Percentiles rank a stretch among this genome's conserved stretches.
Evolutionary conservation across 2,797 vertebrate species (phyloP).

Genomic region (Tadarida brasiliensis): DNA sequence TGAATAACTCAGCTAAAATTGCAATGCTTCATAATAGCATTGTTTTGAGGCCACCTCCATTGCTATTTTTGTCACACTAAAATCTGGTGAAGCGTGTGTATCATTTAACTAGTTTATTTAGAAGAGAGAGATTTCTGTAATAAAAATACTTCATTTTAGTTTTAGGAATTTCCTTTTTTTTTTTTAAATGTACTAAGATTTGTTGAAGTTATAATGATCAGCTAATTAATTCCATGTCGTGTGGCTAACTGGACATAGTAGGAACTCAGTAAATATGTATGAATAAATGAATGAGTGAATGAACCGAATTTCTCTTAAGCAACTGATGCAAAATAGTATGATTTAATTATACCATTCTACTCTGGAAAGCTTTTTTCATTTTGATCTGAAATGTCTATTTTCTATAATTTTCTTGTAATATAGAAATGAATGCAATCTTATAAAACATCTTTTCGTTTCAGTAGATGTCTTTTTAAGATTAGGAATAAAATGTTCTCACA

Average conservation of each 20-base stretch:
- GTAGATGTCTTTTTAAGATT: neutral
- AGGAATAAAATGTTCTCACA: neutral
- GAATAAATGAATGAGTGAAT: neutral
- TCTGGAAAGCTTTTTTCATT: neutral
- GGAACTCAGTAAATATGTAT: neutral
- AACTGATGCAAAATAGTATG: neutral
- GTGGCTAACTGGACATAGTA: neutral
- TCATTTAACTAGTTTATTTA: slow-evolving; percentile 78
- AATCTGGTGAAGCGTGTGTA: slow-evolving; percentile 76
- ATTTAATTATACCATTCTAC: neutral
- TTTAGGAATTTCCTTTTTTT: slow-evolving; percentile 67
- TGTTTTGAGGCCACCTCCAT: neutral
- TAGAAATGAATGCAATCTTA: neutral
- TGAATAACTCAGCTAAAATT: slow-evolving; percentile 54
- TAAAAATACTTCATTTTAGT: neutral
- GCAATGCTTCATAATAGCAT: neutral
- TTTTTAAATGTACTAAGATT: slow-evolving; percentile 66
- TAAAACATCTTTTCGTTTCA: neutral
- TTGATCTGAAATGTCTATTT: slow-evolving; percentile 55
- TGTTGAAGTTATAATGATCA: slow-evolving; percentile 54
- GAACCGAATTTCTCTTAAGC: neutral
- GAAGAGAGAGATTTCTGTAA: slow-evolving; percentile 75
- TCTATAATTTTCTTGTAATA: neutral
- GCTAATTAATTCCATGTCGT: neutral
- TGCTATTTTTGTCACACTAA: slow-evolving; percentile 5